Conservation (phyloP, 2,888 invertebrate species). For the Drosophila testacea region DNA sequence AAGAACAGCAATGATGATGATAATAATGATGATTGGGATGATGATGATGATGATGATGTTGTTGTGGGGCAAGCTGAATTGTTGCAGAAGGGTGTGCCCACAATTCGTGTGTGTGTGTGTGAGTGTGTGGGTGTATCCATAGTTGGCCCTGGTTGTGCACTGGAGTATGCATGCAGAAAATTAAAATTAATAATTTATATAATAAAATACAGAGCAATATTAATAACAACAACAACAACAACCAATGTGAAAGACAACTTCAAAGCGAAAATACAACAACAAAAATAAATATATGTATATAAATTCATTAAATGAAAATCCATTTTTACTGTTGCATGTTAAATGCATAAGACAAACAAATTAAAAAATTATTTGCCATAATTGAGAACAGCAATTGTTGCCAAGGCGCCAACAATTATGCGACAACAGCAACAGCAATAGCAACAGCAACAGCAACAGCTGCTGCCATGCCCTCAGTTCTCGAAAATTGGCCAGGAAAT, state of each 20-base stretch:
- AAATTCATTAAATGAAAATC: slow-evolving; percentile 55
- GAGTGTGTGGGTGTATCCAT: slow-evolving; percentile 30
- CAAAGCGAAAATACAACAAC: slow-evolving; percentile 9
- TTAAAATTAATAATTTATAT: slow-evolving; percentile 84
- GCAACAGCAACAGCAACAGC: slow-evolving; percentile 28
- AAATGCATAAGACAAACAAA: slow-evolving; percentile 55
- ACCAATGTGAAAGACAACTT: slow-evolving; percentile 8
- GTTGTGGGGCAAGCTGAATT: slow-evolving; percentile 27
- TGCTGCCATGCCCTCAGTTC: slow-evolving; percentile 1
- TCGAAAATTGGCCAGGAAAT: slow-evolving; percentile 58
- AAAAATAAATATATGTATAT: slow-evolving; percentile 13
- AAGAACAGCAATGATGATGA: slow-evolving; percentile 64
- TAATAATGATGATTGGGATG: slow-evolving; percentile 19
- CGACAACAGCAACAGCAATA: slow-evolving; percentile 42
- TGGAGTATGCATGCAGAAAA: slow-evolving; percentile 83
- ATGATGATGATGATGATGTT: slow-evolving; percentile 14
- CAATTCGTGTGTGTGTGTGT: slow-evolving; percentile 40
- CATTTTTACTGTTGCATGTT: slow-evolving; percentile 37
- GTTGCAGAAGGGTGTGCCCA: slow-evolving; percentile 52
- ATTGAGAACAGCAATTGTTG: slow-evolving; percentile 61
- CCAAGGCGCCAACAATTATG: slow-evolving; percentile 59
- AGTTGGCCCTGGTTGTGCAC: slow-evolving; percentile 52
- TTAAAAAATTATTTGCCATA: slow-evolving; percentile 67
- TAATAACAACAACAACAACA: slow-evolving; percentile 3
- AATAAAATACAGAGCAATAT: slow-evolving; percentile 55